Percentiles rank a stretch among this genome's conserved stretches.
phyloP scores from a whole-genome alignment of 1,140 invertebrate species.

The honey bee (Apis mellifera) region DNA sequence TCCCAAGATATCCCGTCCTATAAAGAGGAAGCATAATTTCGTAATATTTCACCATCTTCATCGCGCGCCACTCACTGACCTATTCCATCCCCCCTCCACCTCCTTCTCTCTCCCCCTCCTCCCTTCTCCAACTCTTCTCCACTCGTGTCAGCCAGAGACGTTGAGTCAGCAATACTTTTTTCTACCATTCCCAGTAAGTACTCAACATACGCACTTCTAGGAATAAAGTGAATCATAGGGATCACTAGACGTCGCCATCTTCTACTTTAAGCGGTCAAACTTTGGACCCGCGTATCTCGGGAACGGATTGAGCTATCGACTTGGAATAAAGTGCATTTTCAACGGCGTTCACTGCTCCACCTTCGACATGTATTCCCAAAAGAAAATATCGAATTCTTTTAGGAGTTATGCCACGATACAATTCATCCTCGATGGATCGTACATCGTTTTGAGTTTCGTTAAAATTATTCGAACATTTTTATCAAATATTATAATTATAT shows the following conservation, averaged over 20 bases:
- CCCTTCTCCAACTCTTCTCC: no score
- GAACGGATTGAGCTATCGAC: slow-evolving; percentile 4
- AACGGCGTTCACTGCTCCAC: not conserved
- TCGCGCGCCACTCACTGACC: not conserved
- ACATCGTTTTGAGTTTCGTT: no score
- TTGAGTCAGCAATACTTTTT: not conserved
- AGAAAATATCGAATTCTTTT: not conserved
- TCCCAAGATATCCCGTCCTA: not conserved
- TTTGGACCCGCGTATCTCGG: not conserved
- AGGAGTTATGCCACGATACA: no score
- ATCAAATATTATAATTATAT: no score
- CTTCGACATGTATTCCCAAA: not conserved
- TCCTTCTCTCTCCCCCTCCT: no score
- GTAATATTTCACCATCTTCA: not conserved
- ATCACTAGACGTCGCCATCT: not conserved
- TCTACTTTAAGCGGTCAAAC: not conserved
- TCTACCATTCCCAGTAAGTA: not conserved
- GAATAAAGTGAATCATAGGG: not conserved
- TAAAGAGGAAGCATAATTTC: not conserved
- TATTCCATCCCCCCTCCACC: no score
- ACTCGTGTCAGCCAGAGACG: not conserved
- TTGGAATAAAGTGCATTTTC: not conserved
- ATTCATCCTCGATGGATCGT: no score
- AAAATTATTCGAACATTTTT: no score
- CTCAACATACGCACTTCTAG: not conserved